Evolutionary conservation across 1,140 invertebrate genomes (phyloP).

Genomic region (Anoplophora glabripennis): DNA sequence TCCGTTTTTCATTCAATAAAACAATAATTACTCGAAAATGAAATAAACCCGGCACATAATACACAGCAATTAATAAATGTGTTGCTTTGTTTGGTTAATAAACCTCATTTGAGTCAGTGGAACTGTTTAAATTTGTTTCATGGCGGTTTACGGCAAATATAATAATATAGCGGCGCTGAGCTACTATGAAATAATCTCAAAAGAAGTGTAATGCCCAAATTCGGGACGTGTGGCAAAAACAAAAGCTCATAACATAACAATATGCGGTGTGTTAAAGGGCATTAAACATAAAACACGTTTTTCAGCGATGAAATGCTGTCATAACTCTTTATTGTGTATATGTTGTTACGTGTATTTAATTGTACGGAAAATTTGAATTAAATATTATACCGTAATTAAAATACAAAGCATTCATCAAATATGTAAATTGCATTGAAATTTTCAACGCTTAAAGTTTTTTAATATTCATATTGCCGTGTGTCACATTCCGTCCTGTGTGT

Average conservation of each 20-base stretch:
- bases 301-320: conserved; percentile 38
- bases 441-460: conserved; percentile 47
- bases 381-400: conserved; percentile 49
- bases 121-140: no score
- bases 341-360: conserved; percentile 44
- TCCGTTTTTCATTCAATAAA: no score
- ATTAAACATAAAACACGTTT: conserved; percentile 36
- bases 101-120: no score
- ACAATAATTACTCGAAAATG: no score
- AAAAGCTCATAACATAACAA: background rate
- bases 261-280: conserved; percentile 21
- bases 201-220: no score
- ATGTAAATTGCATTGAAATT: conserved; percentile 48
- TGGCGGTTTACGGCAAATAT: no score
- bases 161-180: no score
- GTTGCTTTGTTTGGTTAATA: no score
- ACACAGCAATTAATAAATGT: no score
- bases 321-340: conserved; percentile 38
- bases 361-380: conserved; percentile 48
- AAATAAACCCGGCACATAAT: no score
- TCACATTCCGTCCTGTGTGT: conserved; percentile 27
- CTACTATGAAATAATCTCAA: no score
- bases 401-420: conserved; percentile 49
- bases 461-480: conserved; percentile 42
- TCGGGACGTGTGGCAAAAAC: background rate